Base-by-base conservation (phyloP, 2,888 invertebrate species). In the Masnerella sp. region DNA sequence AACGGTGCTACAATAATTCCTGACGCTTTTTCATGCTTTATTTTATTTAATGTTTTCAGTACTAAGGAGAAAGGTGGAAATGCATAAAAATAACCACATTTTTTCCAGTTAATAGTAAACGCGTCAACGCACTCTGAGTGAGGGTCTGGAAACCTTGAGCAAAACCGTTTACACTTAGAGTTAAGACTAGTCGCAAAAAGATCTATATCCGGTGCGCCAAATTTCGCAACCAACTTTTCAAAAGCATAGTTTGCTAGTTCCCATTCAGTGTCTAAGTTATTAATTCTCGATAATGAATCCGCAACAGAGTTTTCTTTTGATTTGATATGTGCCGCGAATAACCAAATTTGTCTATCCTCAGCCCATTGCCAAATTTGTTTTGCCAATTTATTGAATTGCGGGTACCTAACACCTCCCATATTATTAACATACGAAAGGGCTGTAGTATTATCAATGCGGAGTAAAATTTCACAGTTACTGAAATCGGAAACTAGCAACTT, bases 1-100 rank as follows among this genome's bases (percentile, higher is more conserved):
- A 64, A 25, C 9, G 80, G 83, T 7, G 81, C 80, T 1, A 84
- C 80, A 9, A 84, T 42, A 20, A 84, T 80, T 2, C 82, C 82
- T 17, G 51, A 56, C 2, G 83, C 80, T 42, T 71, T 76, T 20
- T 85, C 82, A 1, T 28, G 42, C 11, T 12, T 51, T 8, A 78
- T 76, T 54, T 79, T 79, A 18, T 11, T 5, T 12, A 51, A 32
- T 2, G 34, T 14, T 36, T 7, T 20, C 9, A 22, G 22, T 12
- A 32, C 56, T 12, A 52, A n/a, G 7, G 38, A 9, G 28, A 52
- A 52, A 3, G 52, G 52, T 4, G 52, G 52, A 22, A 52, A 52
- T 9, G 70, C 75, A 25, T 64, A 75, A 58, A 75, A 76, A 32
- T 28, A 49, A 9, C 15, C 15, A 15, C 22, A 45, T 18, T 2